Evolutionary conservation across 1,140 invertebrate species (phyloP).

Genomic region (Conus ventricosus): DNA sequence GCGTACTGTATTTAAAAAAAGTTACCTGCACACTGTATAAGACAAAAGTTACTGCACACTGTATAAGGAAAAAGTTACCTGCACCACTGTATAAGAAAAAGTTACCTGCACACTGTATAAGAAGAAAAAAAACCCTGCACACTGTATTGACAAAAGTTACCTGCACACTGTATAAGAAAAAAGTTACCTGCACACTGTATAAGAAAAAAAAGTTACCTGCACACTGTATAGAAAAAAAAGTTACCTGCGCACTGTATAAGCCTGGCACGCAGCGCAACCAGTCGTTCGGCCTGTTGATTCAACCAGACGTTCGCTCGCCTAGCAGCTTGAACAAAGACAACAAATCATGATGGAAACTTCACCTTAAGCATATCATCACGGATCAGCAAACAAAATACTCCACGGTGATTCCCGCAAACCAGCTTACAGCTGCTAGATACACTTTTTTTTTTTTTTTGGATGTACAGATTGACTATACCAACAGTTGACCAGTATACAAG

Average conservation of each 20-base stretch:
- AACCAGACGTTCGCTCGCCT: not conserved
- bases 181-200: not conserved
- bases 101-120: not conserved
- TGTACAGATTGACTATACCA: too few relatives aligned
- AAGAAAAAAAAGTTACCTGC: not conserved
- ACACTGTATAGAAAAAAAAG: too few relatives aligned
- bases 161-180: not conserved
- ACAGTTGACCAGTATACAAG: too few relatives aligned
- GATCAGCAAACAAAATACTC: not conserved
- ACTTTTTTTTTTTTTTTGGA: too few relatives aligned
- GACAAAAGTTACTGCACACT: not conserved
- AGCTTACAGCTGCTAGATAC: too few relatives aligned
- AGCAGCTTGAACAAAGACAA: not conserved
- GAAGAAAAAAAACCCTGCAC: too few relatives aligned
- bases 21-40: not conserved
- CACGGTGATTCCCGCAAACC: too few relatives aligned
- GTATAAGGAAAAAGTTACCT: too few relatives aligned
- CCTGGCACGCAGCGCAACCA: not conserved
- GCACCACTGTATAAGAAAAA: too few relatives aligned
- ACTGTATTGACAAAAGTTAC: too few relatives aligned
- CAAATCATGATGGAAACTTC: too few relatives aligned
- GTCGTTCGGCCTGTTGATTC: not conserved
- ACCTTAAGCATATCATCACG: not conserved
- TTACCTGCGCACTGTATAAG: not conserved
- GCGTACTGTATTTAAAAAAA: too few relatives aligned